Evolutionary conservation across 2,888 invertebrate genomes (phyloP), one percentile per base, ranked within the genome.

Genomic region (Cheilosia soror): DNA sequence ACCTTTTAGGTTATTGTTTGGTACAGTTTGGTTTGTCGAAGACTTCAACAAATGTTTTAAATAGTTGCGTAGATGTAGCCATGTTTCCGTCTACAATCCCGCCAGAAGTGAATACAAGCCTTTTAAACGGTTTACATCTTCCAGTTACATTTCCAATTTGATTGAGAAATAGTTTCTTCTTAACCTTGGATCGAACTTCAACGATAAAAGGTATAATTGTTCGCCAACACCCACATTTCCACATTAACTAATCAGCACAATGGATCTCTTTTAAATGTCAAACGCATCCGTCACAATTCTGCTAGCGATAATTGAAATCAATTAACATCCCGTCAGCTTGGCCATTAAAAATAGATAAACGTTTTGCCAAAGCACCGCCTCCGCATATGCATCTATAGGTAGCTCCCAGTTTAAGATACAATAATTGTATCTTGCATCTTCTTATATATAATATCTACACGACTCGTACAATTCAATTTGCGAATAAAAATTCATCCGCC

Each of bases 401-500:
- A 40, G 6, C 13, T 25, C 13, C 44, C 31, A 11, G 4, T 3
- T 20, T 42, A 15, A 42, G 31, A 27, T 4, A 13, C 44, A 55
- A 37, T 55, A 53, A 53, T 33, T 25, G 27, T 29, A 29, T 29
- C 29, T 29, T 29, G 15, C 20, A 65, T 55, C 53, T 57, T 75
- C 20, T 53, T 25, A 13, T 42, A 55, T 3, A 47, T 9, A 9
- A 3, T 6, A 6, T 6, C 31, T 37, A 37, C 5, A 5, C 2
- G 5, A 27, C 37, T 47, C 55, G 5, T 40, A 85, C 72, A 77
- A 85, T 77, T 85, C 72, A 85, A 85, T 85, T 81, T 72, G 77
- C 72, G 47, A 80, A 73, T 77, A 72, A 69, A 72, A 63, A 72
- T 81, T 47, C 62, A 68, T 77, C 76, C 76, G 72, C 63, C 60